These are phyloP conservation scores for Meiosimyza platycephala DNA, from an alignment of 2,888 invertebrate species.

Conservation along the genomic window DNA sequence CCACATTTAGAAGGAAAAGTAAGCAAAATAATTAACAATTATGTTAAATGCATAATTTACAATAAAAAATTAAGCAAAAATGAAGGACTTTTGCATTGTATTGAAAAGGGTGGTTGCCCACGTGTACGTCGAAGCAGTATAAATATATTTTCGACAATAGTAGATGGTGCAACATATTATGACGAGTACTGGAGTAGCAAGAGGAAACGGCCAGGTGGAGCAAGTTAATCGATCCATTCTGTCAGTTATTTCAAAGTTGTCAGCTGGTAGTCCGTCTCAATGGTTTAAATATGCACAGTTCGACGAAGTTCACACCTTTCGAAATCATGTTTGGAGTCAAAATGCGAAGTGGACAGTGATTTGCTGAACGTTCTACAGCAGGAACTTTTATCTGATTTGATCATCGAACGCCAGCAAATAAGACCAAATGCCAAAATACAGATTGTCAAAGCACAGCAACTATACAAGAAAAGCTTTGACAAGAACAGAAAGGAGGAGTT, in stretches of 20 bases:
- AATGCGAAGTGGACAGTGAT: too few relatives aligned
- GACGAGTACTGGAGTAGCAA: slow-evolving; percentile 37
- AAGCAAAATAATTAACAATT: slow-evolving; percentile 18
- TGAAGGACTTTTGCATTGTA: slow-evolving; percentile 54
- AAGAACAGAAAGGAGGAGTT: too few relatives aligned
- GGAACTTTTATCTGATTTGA: too few relatives aligned
- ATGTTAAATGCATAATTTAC: slow-evolving; percentile 37
- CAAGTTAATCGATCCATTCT: slow-evolving; percentile 29
- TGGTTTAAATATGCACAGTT: slow-evolving; percentile 36
- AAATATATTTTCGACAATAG: slow-evolving; percentile 24
- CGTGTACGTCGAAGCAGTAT: slow-evolving; percentile 44
- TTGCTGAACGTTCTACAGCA: too few relatives aligned
- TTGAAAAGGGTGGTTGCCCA: slow-evolving; percentile 54
- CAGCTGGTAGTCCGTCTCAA: slow-evolving; percentile 31
- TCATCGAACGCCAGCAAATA: too few relatives aligned
- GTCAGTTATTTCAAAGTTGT: slow-evolving; percentile 36
- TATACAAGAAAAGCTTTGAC: too few relatives aligned
- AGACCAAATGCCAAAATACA: too few relatives aligned
- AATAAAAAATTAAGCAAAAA: slow-evolving; percentile 52
- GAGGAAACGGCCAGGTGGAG: slow-evolving; percentile 36
- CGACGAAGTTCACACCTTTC: background rate
- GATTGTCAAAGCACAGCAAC: too few relatives aligned
- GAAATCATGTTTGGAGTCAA: too few relatives aligned
- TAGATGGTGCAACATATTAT: slow-evolving; percentile 13
- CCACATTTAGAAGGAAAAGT: slow-evolving; percentile 39